Percentiles rank a stretch among this genome's conserved stretches.
These are phyloP conservation scores for Aphaenogaster ashmeadi DNA, from an alignment of 1,140 invertebrate species.

Conservation along the genomic window DNA sequence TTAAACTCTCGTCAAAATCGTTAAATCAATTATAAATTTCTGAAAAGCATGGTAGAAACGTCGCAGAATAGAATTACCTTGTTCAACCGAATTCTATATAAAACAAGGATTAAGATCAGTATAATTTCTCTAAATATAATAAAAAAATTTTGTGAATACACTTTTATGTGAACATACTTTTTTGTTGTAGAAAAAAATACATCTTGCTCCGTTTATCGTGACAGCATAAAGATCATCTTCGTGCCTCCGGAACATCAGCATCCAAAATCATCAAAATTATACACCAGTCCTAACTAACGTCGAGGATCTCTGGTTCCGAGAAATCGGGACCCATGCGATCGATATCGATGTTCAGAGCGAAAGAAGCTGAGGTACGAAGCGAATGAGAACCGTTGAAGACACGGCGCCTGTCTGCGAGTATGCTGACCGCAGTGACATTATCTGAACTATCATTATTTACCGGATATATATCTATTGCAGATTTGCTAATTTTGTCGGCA, in stretches of 20 bases:
- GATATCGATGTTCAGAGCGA: neutral
- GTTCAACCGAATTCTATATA: neutral
- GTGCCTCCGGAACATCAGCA: neutral
- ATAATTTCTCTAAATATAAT: neutral
- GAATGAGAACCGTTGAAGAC: constrained; percentile 82
- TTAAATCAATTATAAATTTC: neutral
- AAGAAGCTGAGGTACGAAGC: neutral
- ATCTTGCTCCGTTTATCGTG: neutral
- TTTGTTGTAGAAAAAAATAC: neutral
- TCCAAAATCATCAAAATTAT: constrained; percentile 24
- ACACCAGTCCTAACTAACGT: neutral
- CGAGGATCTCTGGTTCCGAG: neutral
- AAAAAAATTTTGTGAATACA: neutral
- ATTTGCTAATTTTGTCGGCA: constrained; percentile 81
- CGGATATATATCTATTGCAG: constrained; percentile 81
- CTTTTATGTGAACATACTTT: neutral
- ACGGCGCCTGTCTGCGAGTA: constrained; percentile 85
- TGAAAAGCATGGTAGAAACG: neutral
- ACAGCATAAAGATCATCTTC: neutral
- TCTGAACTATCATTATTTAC: constrained; percentile 80
- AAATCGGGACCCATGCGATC: neutral
- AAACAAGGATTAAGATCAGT: neutral
- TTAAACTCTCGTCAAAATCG: neutral
- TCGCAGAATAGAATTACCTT: neutral
- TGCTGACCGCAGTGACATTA: constrained; percentile 80